phyloP scores from a whole-genome alignment of 2,113 vertebrate species.

The Rallus limicola region DNA sequence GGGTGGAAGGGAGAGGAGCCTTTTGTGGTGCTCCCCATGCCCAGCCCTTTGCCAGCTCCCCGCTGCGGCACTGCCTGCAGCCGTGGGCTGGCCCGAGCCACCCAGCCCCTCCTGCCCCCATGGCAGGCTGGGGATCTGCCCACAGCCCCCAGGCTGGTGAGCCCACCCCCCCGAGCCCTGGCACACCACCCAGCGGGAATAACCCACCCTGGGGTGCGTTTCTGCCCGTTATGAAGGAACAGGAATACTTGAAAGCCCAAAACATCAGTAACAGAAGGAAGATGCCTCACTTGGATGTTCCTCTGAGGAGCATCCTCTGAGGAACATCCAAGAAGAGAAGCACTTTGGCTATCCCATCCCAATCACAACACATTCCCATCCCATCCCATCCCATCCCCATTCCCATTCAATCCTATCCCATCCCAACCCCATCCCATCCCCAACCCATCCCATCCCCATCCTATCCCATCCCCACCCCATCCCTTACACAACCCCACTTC shows the following conservation, averaged over 20 bases:
- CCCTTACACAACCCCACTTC: not conserved
- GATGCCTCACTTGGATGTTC: not conserved
- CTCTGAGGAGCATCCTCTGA: not conserved
- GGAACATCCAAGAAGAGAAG: too few species aligned
- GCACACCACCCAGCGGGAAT: not conserved
- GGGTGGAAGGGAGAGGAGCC: not conserved
- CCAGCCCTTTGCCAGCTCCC: not conserved
- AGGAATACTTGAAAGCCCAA: not conserved
- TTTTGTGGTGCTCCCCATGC: not conserved
- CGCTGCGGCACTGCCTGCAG: not conserved
- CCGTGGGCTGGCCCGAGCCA: not conserved
- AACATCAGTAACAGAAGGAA: rapidly evolving
- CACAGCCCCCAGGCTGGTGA: rapidly evolving
- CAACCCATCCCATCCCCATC: not conserved
- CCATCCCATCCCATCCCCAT: too few species aligned
- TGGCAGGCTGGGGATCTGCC: not conserved
- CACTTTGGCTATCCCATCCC: not conserved
- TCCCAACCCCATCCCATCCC: not conserved
- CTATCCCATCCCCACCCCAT: too few species aligned
- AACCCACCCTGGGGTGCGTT: not conserved
- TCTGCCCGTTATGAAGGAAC: not conserved
- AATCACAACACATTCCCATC: too few species aligned
- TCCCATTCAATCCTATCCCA: too few species aligned
- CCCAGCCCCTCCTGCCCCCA: not conserved
- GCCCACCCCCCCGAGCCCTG: not conserved